These are phyloP conservation scores for Dromiciops gliroides DNA, from an alignment of 2,113 vertebrate species.

Conservation along the genomic window DNA sequence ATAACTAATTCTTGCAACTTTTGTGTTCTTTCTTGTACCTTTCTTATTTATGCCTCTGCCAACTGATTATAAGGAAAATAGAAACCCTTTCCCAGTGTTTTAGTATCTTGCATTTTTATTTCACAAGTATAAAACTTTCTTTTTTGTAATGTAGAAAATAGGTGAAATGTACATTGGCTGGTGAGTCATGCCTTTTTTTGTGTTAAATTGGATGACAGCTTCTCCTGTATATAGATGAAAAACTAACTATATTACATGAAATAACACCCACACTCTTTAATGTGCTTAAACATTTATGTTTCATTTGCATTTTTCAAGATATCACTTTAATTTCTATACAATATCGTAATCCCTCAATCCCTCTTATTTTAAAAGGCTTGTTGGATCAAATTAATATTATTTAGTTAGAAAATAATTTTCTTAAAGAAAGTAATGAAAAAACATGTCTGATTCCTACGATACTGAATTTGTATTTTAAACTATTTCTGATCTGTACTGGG, in stretches of 20 bases:
- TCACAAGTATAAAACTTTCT: conserved; percentile 21
- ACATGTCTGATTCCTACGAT: background rate
- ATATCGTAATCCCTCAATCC: conserved; percentile 37
- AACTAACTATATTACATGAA: conserved; percentile 9
- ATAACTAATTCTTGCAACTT: background rate
- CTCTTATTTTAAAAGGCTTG: conserved; percentile 27
- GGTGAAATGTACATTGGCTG: conserved; percentile 3
- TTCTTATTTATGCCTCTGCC: conserved; percentile 40
- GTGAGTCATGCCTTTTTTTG: conserved; percentile 16
- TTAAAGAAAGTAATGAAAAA: conserved; percentile 34
- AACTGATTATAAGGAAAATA: conserved; percentile 35
- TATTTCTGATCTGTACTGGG: background rate
- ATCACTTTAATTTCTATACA: conserved; percentile 25
- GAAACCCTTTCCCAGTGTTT: conserved; percentile 10
- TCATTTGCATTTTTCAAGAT: conserved; percentile 21
- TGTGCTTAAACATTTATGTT: conserved; percentile 22
- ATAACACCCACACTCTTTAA: background rate
- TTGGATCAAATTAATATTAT: conserved; percentile 36
- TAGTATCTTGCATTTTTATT: conserved; percentile 50
- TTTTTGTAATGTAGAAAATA: conserved; percentile 48
- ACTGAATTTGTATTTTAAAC: conserved; percentile 13
- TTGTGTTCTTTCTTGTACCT: background rate
- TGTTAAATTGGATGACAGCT: conserved; percentile 3
- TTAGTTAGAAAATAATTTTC: background rate
- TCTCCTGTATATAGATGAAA: background rate